These are phyloP conservation scores for Tryphoninae sp. DNA, from an alignment of 2,888 invertebrate genomes.

Conservation along the genomic window DNA sequence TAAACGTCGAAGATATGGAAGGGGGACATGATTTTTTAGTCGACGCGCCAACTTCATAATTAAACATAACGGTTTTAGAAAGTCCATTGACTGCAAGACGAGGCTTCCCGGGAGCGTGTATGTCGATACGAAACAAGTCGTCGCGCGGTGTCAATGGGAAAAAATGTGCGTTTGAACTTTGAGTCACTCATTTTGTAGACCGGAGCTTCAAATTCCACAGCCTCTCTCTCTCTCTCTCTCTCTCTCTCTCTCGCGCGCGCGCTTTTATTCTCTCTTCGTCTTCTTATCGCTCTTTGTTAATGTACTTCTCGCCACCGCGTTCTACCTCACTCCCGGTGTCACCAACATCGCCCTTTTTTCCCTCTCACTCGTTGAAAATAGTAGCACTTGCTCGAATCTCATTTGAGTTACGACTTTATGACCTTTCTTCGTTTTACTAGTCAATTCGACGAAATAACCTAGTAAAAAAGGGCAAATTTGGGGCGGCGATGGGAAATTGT, in stretches of 20 bases:
- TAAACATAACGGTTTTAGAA: conserved; percentile 78
- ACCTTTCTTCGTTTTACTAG: background rate
- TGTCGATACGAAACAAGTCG: conserved; percentile 56
- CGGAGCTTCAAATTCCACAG: conserved; percentile 42
- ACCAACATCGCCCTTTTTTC: background rate
- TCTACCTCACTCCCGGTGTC: background rate
- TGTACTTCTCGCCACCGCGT: background rate
- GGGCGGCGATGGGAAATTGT: no score
- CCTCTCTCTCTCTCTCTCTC: conserved; percentile 34
- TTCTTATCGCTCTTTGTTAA: no score
- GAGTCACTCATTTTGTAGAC: conserved; percentile 35
- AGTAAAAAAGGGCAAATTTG: no score
- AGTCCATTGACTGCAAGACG: conserved; percentile 68
- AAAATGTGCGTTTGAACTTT: conserved; percentile 33
- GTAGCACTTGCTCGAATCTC: background rate
- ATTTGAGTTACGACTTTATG: background rate
- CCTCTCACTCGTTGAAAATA: background rate
- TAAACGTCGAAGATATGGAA: background rate
- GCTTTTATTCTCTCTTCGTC: no score
- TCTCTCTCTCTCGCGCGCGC: background rate
- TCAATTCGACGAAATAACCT: no score
- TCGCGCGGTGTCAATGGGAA: conserved; percentile 22
- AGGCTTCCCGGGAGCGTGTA: conserved; percentile 12
- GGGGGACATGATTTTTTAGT: conserved; percentile 37
- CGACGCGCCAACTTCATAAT: conserved; percentile 70